These are phyloP conservation scores for Hippocampus kuda DNA, from an alignment of 2,797 vertebrate species.

Conservation along the genomic window DNA sequence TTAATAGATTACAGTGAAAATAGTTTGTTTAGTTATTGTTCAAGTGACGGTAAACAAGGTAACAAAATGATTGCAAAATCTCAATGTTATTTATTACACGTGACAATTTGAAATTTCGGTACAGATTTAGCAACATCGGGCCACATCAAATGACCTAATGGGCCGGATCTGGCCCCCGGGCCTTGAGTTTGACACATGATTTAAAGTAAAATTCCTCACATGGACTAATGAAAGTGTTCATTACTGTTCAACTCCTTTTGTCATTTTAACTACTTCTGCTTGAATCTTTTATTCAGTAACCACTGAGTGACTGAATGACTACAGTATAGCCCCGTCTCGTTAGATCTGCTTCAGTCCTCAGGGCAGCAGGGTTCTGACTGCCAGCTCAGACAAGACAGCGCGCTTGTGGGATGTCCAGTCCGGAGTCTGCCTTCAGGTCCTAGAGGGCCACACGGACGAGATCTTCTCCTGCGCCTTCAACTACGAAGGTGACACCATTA, in stretches of 20 bases:
- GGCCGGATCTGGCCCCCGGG: too few relatives aligned
- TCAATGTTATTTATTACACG: too few relatives aligned
- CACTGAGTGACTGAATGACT: conserved; percentile 1
- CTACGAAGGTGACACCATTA: conserved; percentile 84
- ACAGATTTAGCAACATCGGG: too few relatives aligned
- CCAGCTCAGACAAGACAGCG: conserved; percentile 83
- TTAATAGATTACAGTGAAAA: too few relatives aligned
- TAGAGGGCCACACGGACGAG: conserved; percentile 84
- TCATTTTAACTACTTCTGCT: conserved; percentile 14
- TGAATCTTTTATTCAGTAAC: conserved; percentile 8
- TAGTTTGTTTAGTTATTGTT: too few relatives aligned
- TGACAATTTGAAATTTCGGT: too few relatives aligned
- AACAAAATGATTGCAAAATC: too few relatives aligned
- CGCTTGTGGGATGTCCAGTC: conserved; percentile 83
- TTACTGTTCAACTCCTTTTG: not conserved
- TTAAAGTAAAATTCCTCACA: conserved; percentile 15
- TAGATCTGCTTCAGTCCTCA: conserved; percentile 93
- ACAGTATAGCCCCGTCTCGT: conserved; percentile 10
- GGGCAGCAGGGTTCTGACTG: conserved; percentile 80
- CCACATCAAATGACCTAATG: too few relatives aligned
- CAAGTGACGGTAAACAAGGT: too few relatives aligned
- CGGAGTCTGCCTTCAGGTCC: conserved; percentile 78
- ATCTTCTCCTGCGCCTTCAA: conserved; percentile 94
- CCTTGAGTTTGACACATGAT: not conserved
- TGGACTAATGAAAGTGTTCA: not conserved